Base-by-base conservation (phyloP, 1,140 invertebrate species). In the Teleogryllus occipitalis region DNA sequence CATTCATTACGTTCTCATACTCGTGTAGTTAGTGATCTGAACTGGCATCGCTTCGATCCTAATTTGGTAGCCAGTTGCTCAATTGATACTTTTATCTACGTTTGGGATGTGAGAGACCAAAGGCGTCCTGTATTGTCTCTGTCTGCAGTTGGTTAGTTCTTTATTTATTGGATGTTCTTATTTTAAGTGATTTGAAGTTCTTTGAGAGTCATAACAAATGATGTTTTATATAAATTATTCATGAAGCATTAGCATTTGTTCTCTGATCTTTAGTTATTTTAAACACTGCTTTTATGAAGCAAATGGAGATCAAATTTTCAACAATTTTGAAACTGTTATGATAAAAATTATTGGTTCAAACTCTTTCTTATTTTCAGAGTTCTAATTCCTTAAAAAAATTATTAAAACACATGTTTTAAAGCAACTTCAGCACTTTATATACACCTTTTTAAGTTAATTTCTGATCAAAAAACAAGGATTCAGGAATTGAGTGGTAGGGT, bases 31-130 rank as follows among this genome's bases (percentile, higher is more conserved):
- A 97, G 94, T 83, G 96, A 97, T 85, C 89, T 98, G 75, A 95
- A 98, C 86, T 99, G 97, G 94, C 96, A 97, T 84, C 90, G 92
- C 80, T 93, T 93, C 85, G 93, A 97, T 85, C 91, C 94, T n/a
- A 94, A 96, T 85, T 86, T 96, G 18, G 87, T 98, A 81, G 96
- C 96, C 14, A 96, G 96, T 49, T 97, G 96, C 84, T 97, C 96
- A 39, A 95, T 96, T 65, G 97, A 99, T 85, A 96, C 95, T 74
- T 98, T 94, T 84, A 96, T 96, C 78, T 92, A 97, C 85, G 89
- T 98, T 74, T 98, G 97, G 97, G 97, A 98, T 84, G 88, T 97
- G 12, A 88, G 96, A 84, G 96, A 97, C 86, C 87, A 93, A 8
- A 89, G 94, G 80, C 93, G 93, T 85, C 96, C 96, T 47, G 88